Base-by-base conservation (phyloP, 2,888 invertebrate genomes). In the Erannis defoliaria region DNA sequence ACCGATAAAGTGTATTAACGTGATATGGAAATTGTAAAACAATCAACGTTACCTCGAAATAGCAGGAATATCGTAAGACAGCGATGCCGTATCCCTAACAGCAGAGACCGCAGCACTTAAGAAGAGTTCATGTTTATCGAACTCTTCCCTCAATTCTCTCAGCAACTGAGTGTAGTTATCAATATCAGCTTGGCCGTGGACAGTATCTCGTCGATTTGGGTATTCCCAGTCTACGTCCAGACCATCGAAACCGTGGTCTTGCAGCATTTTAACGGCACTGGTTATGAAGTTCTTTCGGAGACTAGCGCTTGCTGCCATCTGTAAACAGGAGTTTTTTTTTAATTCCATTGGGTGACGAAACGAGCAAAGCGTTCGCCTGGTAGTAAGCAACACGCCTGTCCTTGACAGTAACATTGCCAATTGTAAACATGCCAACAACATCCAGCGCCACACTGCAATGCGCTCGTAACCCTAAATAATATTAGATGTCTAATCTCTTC, bases 191-290 rank as follows among this genome's bases (percentile, higher is more conserved):
- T 59, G 38, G 0, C 85, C 86, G 21, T 94, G 86, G 0, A 85
- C 82, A 0, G 86, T 74, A 62, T 94, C 94, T 31, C 95, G 84
- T 45, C 94, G 93, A 48, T 88, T 93, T 0, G 96, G 96, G 70
- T 95, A 96, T 73, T 96, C 95, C 96, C 96, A 96, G 77, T 96
- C 96, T 0, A 96, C 48, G 73, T 96, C 96, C 0, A 96, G 85
- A 1, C 96, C 96, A 73, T 96, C 95, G 65, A 96, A 96, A 0
- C 90, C 90, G 72, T 95, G 86, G 2, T 87, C 85, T 37, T 84
- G 74, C 0, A 96, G 70, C 75, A 95, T 94, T 0, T 82, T 72
- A 0, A 95, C 74, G 0, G 94, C 93, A 55, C 94, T 95, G 2
- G 89, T 73, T 18, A 95, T 93, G 71, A 96, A 96, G 43, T 76